These are phyloP conservation scores for Aratinga solstitialis DNA, from an alignment of 2,797 vertebrate species.

Conservation along the genomic window DNA sequence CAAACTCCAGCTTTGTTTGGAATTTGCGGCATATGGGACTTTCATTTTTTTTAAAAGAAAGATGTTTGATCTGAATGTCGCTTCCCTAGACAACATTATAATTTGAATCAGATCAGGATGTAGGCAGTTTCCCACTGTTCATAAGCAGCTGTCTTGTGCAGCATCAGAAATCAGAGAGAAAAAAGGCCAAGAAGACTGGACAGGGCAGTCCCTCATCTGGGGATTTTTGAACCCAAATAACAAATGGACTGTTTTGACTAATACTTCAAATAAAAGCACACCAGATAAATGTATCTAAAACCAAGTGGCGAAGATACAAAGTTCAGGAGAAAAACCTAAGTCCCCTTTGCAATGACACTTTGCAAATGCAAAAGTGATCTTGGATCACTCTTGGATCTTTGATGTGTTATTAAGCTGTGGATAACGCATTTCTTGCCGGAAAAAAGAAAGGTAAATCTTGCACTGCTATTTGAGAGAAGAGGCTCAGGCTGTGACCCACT, in stretches of 20 bases:
- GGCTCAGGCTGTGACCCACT: background rate
- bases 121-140: background rate
- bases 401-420: background rate
- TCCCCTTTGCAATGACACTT: background rate
- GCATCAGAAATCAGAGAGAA: background rate
- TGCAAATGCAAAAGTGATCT: background rate
- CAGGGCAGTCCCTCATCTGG: background rate
- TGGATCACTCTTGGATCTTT: background rate
- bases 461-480: background rate
- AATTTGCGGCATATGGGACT: background rate
- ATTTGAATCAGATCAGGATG: conserved; percentile 28
- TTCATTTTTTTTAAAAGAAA: background rate
- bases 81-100: conserved; percentile 1
- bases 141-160: background rate
- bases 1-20: conserved; percentile 39
- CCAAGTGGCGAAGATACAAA: background rate
- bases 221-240: background rate
- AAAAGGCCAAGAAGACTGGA: background rate
- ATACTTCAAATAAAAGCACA: background rate
- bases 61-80: background rate
- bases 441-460: background rate
- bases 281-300: background rate
- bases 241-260: background rate
- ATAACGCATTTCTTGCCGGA: background rate
- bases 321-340: background rate